Evolutionary conservation across 2,888 invertebrate species (phyloP).

Genomic region (Julus scanicus): DNA sequence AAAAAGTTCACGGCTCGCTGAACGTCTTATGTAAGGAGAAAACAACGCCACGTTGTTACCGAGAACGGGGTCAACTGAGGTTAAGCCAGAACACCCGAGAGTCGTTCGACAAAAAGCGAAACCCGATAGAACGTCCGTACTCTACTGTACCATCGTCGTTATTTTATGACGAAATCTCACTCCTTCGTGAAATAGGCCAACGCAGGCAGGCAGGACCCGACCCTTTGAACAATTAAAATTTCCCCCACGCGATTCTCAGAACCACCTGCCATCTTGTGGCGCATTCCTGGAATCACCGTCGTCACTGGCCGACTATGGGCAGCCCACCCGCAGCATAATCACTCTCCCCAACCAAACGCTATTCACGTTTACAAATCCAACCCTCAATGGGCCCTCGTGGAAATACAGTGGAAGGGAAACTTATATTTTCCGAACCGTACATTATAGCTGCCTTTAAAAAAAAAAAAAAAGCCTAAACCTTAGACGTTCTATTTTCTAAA

Average conservation of each 20-base stretch:
- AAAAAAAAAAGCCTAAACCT: no score
- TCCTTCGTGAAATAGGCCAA: conserved; percentile 19
- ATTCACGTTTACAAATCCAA: no score
- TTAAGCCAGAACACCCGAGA: background rate
- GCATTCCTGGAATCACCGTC: conserved; percentile 11
- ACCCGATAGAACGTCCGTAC: background rate
- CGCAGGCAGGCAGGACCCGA: conserved; percentile 2
- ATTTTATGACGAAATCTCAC: conserved; percentile 11
- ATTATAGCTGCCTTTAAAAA: no score
- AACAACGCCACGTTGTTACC: background rate
- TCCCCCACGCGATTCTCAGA: conserved; percentile 11
- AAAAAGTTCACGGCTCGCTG: no score
- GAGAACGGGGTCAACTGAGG: background rate
- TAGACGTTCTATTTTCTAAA: no score
- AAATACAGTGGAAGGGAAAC: no score
- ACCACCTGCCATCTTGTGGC: conserved; percentile 19
- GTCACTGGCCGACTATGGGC: conserved; percentile 10
- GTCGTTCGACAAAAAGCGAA: background rate
- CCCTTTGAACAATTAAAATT: conserved; percentile 19
- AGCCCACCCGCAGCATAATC: background rate
- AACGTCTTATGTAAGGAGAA: background rate
- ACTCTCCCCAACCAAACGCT: background rate
- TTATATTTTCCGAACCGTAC: no score
- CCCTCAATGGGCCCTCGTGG: no score
- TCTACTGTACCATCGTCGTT: background rate